Evolutionary conservation across 2,797 vertebrate genomes (phyloP).

Genomic region (Psittacula derbiana): DNA sequence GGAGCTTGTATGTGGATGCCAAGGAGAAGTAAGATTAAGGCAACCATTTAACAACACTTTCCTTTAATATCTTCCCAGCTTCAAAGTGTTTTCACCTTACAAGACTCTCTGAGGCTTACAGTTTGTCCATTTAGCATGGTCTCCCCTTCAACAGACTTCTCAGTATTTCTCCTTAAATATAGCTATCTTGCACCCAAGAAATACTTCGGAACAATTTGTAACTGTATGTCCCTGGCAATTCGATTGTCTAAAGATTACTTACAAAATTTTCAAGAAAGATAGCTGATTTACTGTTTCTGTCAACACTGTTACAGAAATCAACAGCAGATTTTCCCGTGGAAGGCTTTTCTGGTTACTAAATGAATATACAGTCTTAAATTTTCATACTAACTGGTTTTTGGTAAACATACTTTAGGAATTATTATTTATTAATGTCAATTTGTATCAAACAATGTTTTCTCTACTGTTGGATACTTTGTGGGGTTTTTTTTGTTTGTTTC

Average conservation of each 20-base stretch:
- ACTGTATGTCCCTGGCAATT: neutral
- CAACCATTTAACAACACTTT: neutral
- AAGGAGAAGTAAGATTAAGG: neutral
- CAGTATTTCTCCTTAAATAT: neutral
- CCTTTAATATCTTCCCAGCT: neutral
- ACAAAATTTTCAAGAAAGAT: neutral
- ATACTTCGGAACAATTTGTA: neutral
- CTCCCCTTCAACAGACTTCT: rapidly evolving
- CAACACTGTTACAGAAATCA: neutral
- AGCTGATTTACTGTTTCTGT: neutral
- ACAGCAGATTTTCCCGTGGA: neutral
- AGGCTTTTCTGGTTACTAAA: neutral
- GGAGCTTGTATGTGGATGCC: rapidly evolving
- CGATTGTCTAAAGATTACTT: neutral
- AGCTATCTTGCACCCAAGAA: neutral
- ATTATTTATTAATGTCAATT: neutral
- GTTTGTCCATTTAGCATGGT: neutral
- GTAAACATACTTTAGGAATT: neutral
- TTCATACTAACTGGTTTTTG: neutral
- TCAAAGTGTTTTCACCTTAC: neutral
- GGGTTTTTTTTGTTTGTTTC: neutral
- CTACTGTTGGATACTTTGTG: neutral
- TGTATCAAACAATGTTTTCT: neutral
- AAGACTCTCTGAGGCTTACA: neutral
- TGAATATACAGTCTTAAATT: neutral